Percentiles rank a stretch among this genome's conserved stretches.
Evolutionary conservation across 1,140 invertebrate genomes (phyloP).

Genomic region (Drosophila kanapiae): DNA sequence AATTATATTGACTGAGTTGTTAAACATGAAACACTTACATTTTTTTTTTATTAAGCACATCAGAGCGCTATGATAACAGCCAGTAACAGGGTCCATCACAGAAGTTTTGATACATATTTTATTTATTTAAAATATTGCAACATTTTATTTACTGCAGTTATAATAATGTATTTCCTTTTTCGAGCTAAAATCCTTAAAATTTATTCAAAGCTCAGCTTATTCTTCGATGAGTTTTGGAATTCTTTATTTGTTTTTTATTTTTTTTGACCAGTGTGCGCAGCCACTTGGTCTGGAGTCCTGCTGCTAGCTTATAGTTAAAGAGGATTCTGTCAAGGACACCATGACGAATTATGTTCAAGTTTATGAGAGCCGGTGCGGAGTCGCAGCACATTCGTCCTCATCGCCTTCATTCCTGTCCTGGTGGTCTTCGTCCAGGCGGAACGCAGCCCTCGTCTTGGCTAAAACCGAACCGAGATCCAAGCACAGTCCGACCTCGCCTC

Average conservation of each 20-base stretch:
- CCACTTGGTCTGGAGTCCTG: slow-evolving; percentile 22
- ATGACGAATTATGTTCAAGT: slow-evolving; percentile 41
- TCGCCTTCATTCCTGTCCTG: slow-evolving; percentile 42
- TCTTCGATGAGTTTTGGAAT: background rate
- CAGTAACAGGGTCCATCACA: too few relatives aligned
- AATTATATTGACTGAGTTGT: background rate
- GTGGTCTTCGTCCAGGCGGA: slow-evolving; percentile 18
- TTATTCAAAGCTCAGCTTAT: background rate
- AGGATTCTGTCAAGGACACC: slow-evolving; percentile 71
- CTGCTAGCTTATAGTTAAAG: slow-evolving; percentile 60
- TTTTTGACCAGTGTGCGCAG: slow-evolving; percentile 1
- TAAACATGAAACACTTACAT: background rate
- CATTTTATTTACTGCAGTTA: too few relatives aligned
- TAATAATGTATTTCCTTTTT: too few relatives aligned
- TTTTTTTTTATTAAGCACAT: too few relatives aligned
- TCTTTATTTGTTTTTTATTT: background rate
- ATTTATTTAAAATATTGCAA: too few relatives aligned
- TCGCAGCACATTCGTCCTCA: slow-evolving; percentile 49
- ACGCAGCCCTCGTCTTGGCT: slow-evolving; percentile 2
- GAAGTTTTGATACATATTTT: too few relatives aligned
- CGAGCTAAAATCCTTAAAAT: background rate
- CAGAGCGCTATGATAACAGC: background rate
- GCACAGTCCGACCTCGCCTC: slow-evolving; percentile 42
- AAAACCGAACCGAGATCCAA: slow-evolving; percentile 17
- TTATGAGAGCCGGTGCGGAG: background rate